These are phyloP conservation scores for Drosophila cracens DNA, from an alignment of 2,888 invertebrate species.

Conservation along the genomic window DNA sequence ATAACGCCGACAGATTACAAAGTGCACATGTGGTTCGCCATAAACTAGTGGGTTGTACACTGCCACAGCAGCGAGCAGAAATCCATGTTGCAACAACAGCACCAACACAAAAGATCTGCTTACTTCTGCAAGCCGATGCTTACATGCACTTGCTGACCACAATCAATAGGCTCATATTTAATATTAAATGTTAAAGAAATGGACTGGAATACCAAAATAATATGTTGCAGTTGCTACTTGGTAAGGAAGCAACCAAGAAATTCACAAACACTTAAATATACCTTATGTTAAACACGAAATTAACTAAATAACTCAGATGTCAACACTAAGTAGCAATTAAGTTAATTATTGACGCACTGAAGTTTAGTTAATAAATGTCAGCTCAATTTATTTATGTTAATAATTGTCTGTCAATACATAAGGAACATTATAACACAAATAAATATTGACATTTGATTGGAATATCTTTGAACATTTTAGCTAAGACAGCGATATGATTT, in stretches of 20 bases:
- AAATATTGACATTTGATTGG: too few species aligned
- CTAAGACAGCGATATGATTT: neutral
- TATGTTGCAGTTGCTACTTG: neutral
- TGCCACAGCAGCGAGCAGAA: slow-evolving; percentile 57
- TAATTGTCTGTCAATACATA: too few species aligned
- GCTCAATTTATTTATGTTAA: neutral
- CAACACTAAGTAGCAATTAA: neutral
- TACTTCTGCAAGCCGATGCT: neutral
- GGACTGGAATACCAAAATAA: neutral
- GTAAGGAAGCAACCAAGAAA: neutral
- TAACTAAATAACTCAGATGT: neutral
- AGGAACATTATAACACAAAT: too few species aligned
- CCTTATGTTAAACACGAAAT: rapidly evolving
- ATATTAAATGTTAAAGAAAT: neutral
- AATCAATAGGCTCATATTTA: neutral
- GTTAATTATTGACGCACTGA: neutral
- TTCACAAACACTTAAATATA: neutral
- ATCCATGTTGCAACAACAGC: slow-evolving; percentile 68
- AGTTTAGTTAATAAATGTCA: neutral
- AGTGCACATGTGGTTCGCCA: slow-evolving; percentile 80
- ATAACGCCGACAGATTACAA: slow-evolving; percentile 81
- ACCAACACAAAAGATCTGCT: slow-evolving; percentile 11
- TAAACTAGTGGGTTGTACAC: slow-evolving; percentile 70
- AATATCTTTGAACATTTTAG: too few species aligned
- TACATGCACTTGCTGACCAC: neutral